A percentile compares a stretch with the other conserved stretches of the same genome.
Evolutionary conservation across 2,797 vertebrate species (phyloP).

Genomic region (Chanos chanos): DNA sequence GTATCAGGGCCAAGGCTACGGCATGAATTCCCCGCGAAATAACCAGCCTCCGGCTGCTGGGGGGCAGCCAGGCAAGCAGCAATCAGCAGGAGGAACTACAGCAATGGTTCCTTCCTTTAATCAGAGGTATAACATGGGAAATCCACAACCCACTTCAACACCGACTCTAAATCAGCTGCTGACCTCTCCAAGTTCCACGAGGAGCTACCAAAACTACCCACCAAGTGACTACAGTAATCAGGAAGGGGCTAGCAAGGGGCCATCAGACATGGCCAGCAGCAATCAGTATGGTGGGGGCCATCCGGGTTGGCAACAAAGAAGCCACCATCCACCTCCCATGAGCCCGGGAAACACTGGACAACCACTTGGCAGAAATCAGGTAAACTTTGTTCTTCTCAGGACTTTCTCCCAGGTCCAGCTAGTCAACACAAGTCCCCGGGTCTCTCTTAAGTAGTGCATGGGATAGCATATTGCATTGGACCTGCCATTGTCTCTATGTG

Average conservation of each 20-base stretch:
- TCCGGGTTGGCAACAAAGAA: constrained; percentile 89
- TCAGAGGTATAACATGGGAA: constrained; percentile 76
- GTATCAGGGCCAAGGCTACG: constrained; percentile 87
- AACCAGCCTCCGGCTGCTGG: constrained; percentile 77
- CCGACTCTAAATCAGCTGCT: constrained; percentile 95
- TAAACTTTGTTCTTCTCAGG: constrained; percentile 66
- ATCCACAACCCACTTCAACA: constrained; percentile 87
- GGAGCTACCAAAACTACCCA: constrained; percentile 88
- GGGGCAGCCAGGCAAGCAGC: constrained; percentile 80
- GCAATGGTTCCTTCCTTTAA: constrained; percentile 77
- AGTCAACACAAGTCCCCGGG: constrained; percentile 23
- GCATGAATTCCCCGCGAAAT: constrained; percentile 85
- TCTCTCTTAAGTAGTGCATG: constrained; percentile 38
- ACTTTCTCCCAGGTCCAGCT: constrained; percentile 48
- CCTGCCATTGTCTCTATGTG: constrained; percentile 87
- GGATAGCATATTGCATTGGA: constrained; percentile 66
- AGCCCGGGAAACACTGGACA: constrained; percentile 91
- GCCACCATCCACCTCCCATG: constrained; percentile 88
- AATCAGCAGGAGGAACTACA: constrained; percentile 74
- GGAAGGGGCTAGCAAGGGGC: constrained; percentile 83
- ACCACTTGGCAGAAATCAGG: constrained; percentile 84
- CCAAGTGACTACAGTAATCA: constrained; percentile 86
- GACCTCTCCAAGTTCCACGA: constrained; percentile 90
- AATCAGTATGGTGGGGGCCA: constrained; percentile 75
- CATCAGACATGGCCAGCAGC: constrained; percentile 73